These are phyloP conservation scores for Ptilonorhynchus violaceus DNA, from an alignment of 2,113 vertebrate species.

Conservation along the genomic window DNA sequence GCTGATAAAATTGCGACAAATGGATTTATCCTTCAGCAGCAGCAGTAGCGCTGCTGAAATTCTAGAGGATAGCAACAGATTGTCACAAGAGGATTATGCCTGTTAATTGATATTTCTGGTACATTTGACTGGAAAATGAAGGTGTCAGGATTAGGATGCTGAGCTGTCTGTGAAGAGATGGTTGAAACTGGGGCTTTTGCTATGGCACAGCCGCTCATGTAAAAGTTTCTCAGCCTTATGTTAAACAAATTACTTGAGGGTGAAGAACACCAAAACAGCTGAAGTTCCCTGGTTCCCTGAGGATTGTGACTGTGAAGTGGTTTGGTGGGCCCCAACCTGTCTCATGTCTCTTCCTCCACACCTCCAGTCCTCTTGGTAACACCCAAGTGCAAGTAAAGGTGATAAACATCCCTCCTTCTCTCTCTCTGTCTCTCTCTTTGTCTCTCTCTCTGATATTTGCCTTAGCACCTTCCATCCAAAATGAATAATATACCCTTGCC, in stretches of 20 bases:
- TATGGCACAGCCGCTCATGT: background rate
- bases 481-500: slow-evolving; percentile 17
- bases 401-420: background rate
- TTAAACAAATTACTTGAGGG: background rate
- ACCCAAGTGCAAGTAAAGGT: background rate
- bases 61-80: background rate
- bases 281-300: accelerated
- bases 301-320: background rate
- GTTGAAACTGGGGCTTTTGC: background rate
- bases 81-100: background rate
- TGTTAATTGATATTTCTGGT: background rate
- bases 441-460: background rate
- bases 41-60: background rate
- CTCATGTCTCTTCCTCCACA: background rate
- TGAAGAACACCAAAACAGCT: background rate
- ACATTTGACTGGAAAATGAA: background rate
- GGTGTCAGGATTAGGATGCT: background rate
- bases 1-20: background rate
- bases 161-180: background rate
- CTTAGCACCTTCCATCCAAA: slow-evolving; percentile 1
- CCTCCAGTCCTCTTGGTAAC: background rate
- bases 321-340: background rate
- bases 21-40: background rate
- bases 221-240: background rate
- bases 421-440: background rate